Evolutionary conservation across 2,888 invertebrate species (phyloP).

Genomic region (Noctua janthe): DNA sequence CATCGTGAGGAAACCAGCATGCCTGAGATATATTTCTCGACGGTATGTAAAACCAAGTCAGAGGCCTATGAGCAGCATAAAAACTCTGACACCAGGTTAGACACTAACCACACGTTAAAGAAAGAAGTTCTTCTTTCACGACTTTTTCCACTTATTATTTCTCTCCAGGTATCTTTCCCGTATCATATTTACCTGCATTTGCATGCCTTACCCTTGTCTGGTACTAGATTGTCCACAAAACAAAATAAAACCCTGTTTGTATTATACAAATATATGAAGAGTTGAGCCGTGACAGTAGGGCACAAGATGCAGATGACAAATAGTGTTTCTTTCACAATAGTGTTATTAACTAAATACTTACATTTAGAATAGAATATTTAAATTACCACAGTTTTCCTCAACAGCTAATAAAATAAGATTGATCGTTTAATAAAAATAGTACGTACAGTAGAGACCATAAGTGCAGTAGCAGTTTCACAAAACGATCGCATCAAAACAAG

Average conservation of each 20-base stretch:
- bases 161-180: not conserved
- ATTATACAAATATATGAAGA: not conserved
- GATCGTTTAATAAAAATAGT: not conserved
- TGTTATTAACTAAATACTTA: slow-evolving; percentile 19
- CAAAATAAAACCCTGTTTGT: not conserved
- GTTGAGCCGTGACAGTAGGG: slow-evolving; percentile 6
- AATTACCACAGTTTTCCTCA: not conserved
- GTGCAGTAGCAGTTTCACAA: no score
- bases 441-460: no score
- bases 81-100: no score
- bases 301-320: slow-evolving; percentile 20
- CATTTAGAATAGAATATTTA: slow-evolving; percentile 9
- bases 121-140: no score
- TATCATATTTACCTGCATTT: not conserved
- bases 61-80: no score
- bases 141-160: no score
- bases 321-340: slow-evolving; percentile 36
- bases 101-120: no score
- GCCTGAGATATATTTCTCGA: no score
- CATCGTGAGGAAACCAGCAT: no score
- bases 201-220: not conserved
- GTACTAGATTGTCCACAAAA: not conserved
- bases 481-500: no score
- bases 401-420: not conserved
- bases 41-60: no score